Percentiles rank a stretch among this genome's conserved stretches.
Evolutionary conservation across 2,113 vertebrate species (phyloP).

Genomic region (Pseudonaja textilis): DNA sequence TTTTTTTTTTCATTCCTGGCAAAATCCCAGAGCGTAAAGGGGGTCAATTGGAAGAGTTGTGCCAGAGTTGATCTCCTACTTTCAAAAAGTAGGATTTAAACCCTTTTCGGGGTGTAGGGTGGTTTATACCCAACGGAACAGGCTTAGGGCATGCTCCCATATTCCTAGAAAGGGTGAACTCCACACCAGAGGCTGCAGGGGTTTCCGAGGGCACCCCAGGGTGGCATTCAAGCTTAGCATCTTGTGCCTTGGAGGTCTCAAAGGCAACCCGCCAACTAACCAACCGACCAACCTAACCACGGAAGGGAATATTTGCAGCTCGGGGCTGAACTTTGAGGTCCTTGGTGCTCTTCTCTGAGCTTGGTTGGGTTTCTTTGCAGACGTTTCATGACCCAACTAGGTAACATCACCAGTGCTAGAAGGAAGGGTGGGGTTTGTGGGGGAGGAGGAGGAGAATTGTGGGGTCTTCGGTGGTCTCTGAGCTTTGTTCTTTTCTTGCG

Average conservation of each 20-base stretch:
- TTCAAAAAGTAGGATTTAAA: too few relatives aligned
- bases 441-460: too few relatives aligned
- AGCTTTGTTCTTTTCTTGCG: too few relatives aligned
- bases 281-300: background rate
- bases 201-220: background rate
- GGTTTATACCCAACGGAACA: background rate
- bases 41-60: background rate
- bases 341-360: background rate
- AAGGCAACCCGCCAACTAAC: background rate
- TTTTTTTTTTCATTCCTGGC: background rate
- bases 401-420: too few relatives aligned
- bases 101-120: background rate
- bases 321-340: background rate
- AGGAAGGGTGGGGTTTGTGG: too few relatives aligned
- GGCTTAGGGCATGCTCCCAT: background rate
- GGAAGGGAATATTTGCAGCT: background rate
- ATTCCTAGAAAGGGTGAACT: background rate
- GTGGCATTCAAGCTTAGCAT: background rate
- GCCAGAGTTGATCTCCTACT: too few relatives aligned
- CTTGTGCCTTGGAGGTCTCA: background rate
- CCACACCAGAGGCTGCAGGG: background rate
- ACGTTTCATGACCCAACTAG: too few relatives aligned
- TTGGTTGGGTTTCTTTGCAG: background rate
- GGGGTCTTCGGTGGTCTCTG: too few relatives aligned
- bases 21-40: slow-evolving; percentile 1